Evolutionary conservation across 2,888 invertebrate species (phyloP).

Genomic region (Melipona beecheii): DNA sequence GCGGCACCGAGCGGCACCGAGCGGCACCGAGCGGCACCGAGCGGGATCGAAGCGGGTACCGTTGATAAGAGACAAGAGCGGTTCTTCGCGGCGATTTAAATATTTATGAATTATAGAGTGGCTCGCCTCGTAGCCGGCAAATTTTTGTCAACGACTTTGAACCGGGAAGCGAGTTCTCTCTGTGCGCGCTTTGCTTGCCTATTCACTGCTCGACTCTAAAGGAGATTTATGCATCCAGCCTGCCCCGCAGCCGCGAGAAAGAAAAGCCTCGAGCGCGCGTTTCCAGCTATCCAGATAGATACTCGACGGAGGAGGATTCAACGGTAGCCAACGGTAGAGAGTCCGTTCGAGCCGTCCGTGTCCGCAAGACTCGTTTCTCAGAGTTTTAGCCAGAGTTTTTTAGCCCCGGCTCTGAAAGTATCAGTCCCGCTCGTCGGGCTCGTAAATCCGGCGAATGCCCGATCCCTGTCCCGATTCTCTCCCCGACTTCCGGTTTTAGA

Average conservation of each 20-base stretch:
- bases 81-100: conserved; percentile 51
- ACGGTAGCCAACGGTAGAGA: neutral
- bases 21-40: too few relatives aligned
- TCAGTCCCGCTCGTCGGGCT: neutral
- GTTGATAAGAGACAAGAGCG: conserved; percentile 40
- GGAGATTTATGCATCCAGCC: conserved; percentile 69
- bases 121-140: conserved; percentile 54
- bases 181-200: neutral
- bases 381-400: neutral
- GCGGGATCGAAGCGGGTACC: conserved; percentile 9
- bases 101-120: conserved; percentile 68
- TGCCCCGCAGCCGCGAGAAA: conserved; percentile 10
- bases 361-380: neutral
- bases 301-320: neutral
- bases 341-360: neutral
- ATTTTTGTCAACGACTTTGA: conserved; percentile 60
- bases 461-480: neutral
- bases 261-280: conserved; percentile 46
- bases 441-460: conserved; percentile 10
- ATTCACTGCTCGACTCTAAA: conserved; percentile 62
- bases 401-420: neutral
- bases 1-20: too few relatives aligned
- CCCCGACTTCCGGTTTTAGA: conserved; percentile 79
- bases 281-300: neutral
- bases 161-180: conserved; percentile 65